Base-by-base conservation (phyloP, 92 coral and sea anemone species). In the Paragorgia papillata region DNA sequence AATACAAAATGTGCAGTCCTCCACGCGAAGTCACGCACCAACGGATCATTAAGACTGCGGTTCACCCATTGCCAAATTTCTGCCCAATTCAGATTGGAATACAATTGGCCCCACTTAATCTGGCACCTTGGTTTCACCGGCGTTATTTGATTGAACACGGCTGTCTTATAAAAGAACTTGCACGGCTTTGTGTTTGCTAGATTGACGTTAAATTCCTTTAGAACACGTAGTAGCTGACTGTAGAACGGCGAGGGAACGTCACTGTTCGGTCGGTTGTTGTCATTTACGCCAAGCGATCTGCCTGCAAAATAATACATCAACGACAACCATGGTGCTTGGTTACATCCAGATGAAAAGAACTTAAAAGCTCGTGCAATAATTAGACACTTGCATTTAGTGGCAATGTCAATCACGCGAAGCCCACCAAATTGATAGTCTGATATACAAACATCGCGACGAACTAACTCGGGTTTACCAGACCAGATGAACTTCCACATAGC, bases 1-100 rank as follows among this genome's bases (percentile, higher is more conserved):
- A 84, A 22, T 0, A 84, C 84, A 7, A 84, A 79, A 19, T 84
- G 84, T 7, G 73, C 76, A 8, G 76, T 25, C 25, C 77, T 54
- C 87, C 87, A 83, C 28, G 43, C 62, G 0, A 83, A 31, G 37
- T 66, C 73, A 0, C 43, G 21, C 0, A 68, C 73, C 0, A 62
- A 69, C 0, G 66, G 41, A 22, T 84, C 88, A 34, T 67, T 30
- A 1, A 62, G 51, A 0, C 43, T 14, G 27, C 40, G 55, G 5
- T 46, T 60, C 0, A 84, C 40, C 0, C 64, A 44, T 0, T 9
- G 31, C 83, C 87, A 83, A 0, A 62, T 77, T 0, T 56, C 41
- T 0, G 17, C 27, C 87, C 83, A 83, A 15, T 56, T 15, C 10
- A 56, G 17, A 3, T n/a, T n/a, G n/a, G 30, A 14, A 56, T 8